Conservation (phyloP, 1,140 invertebrate species). For the Ooceraea biroi region DNA sequence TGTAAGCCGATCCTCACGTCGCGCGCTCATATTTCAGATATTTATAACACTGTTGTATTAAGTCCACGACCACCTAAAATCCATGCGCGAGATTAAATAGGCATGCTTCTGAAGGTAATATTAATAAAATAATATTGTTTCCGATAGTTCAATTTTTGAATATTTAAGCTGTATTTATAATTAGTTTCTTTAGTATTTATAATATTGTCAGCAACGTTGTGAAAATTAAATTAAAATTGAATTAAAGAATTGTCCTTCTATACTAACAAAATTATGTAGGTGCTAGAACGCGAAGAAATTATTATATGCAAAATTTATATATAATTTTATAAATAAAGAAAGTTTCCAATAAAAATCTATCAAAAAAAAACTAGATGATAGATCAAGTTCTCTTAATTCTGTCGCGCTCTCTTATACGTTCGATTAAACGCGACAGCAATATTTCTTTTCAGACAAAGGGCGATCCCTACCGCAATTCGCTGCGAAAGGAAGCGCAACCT, state of each 20-base stretch:
- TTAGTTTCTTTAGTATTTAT: too few species aligned
- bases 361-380: not conserved
- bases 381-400: conserved; percentile 18
- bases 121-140: conserved; percentile 27
- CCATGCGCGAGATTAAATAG: not conserved
- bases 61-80: not conserved
- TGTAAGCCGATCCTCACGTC: conserved; percentile 7
- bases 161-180: not conserved
- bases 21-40: conserved; percentile 11
- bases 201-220: not conserved
- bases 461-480: conserved; percentile 22
- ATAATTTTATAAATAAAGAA: not conserved
- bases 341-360: not conserved
- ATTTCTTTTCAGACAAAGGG: conserved; percentile 23
- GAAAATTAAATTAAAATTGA: too few species aligned
- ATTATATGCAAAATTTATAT: not conserved
- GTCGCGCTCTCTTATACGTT: not conserved
- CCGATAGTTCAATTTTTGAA: not conserved
- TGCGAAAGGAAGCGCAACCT: conserved; percentile 46
- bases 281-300: not conserved
- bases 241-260: too few species aligned
- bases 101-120: not conserved
- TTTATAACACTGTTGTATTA: conserved; percentile 9
- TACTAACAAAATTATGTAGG: too few species aligned
- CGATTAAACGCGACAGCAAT: not conserved